Percentiles rank a stretch among this genome's conserved stretches.
Conservation (phyloP, 2,113 vertebrate genomes). For the Podarcis muralis region DNA sequence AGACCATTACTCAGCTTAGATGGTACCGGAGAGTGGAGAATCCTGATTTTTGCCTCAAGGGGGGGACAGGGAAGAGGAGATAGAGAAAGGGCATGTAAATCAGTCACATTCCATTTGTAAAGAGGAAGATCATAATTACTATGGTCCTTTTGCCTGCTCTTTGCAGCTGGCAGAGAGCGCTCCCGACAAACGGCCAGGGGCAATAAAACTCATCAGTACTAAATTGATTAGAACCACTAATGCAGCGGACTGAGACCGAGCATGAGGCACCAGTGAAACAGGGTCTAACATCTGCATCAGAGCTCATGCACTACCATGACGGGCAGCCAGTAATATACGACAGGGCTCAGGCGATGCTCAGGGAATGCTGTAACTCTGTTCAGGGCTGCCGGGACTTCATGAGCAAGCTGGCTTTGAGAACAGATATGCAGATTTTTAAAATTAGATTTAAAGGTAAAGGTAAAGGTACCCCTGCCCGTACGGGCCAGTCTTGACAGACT, state of each 20-base stretch:
- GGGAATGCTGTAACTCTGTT: not conserved
- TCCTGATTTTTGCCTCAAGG: not conserved
- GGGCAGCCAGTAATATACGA: conserved; percentile 8
- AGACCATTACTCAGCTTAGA: conserved; percentile 10
- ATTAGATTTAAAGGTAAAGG: not conserved
- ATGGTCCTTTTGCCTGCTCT: not conserved
- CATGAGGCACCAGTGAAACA: not conserved
- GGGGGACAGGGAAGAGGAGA: not conserved
- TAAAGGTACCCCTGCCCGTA: too few relatives aligned
- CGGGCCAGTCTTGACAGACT: too few relatives aligned
- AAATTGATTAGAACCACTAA: not conserved
- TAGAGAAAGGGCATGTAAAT: not conserved
- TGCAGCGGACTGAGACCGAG: not conserved
- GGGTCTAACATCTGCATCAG: not conserved
- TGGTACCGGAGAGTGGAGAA: not conserved
- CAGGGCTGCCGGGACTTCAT: not conserved
- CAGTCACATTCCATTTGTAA: not conserved
- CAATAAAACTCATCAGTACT: conserved; percentile 28
- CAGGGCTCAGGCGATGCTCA: not conserved
- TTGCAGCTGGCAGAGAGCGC: not conserved
- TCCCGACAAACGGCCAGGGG: not conserved
- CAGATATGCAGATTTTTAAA: not conserved
- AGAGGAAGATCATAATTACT: not conserved
- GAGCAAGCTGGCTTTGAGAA: not conserved
- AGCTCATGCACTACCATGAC: not conserved